Percentiles rank a stretch among this genome's conserved stretches.
Evolutionary conservation across 1,140 invertebrate species (phyloP).

Genomic region (Heterodera carotae): DNA sequence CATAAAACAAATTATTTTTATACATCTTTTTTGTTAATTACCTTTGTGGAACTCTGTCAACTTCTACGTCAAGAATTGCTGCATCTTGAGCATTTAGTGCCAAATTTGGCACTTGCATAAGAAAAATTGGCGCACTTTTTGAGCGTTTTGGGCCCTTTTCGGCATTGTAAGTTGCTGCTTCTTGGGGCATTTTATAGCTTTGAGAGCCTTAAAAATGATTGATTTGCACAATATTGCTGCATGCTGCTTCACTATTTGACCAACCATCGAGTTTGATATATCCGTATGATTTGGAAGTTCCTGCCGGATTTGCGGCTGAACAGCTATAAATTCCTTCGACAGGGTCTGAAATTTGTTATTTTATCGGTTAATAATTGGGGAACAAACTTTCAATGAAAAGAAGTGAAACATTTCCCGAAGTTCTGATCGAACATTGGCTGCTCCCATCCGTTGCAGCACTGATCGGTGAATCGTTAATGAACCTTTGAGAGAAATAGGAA

Average conservation of each 20-base stretch:
- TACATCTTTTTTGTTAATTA: not conserved
- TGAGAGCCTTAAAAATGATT: conserved; percentile 33
- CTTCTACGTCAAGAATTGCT: conserved; percentile 61
- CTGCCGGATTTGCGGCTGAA: conserved; percentile 42
- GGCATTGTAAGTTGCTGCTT: not conserved
- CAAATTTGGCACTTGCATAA: conserved; percentile 55
- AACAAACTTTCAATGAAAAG: conserved; percentile 23
- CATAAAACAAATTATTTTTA: too few species aligned
- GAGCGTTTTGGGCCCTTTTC: conserved; percentile 36
- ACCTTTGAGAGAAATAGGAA: conserved; percentile 52
- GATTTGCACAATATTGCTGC: not conserved
- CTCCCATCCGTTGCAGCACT: conserved; percentile 16
- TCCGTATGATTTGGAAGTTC: conserved; percentile 61
- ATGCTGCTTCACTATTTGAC: conserved; percentile 14
- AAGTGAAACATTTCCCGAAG: conserved; percentile 21
- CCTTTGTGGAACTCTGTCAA: conserved; percentile 29
- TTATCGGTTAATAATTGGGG: not conserved
- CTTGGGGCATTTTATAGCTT: conserved; percentile 24
- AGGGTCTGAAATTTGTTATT: not conserved
- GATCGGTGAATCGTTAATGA: conserved; percentile 56
- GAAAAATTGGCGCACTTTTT: conserved; percentile 39
- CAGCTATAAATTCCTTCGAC: conserved; percentile 16
- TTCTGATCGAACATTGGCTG: conserved; percentile 12
- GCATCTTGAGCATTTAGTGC: conserved; percentile 45
- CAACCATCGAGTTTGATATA: conserved; percentile 59